A percentile compares a stretch with the other conserved stretches of the same genome.
Conservation (phyloP, 2,113 vertebrate species). For the Maylandia zebra region DNA sequence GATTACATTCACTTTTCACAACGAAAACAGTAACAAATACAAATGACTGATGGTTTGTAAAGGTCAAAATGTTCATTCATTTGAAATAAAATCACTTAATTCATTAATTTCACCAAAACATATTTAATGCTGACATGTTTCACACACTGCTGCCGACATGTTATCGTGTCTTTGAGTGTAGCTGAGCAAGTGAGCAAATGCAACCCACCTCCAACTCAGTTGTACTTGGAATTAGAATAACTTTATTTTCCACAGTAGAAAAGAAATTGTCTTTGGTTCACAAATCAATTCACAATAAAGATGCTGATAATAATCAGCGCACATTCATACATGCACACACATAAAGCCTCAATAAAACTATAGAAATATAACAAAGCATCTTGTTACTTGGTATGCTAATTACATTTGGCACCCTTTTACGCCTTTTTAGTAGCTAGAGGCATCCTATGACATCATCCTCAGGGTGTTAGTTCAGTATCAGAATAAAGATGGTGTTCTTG, state of each 20-base stretch:
- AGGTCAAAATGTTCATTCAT: background rate
- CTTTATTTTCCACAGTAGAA: background rate
- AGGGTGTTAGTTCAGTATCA: background rate
- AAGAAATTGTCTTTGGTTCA: background rate
- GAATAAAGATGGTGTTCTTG: background rate
- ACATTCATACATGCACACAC: background rate
- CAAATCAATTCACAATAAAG: background rate
- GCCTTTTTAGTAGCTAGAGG: background rate
- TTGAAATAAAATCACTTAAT: background rate
- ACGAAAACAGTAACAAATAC: background rate
- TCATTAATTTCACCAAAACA: accelerated
- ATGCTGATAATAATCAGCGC: background rate
- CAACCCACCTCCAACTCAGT: background rate
- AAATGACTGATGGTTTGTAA: background rate
- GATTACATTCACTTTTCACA: background rate
- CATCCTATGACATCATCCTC: background rate
- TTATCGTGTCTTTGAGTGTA: background rate
- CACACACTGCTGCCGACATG: background rate
- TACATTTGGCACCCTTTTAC: background rate
- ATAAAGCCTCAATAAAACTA: background rate
- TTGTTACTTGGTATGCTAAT: background rate
- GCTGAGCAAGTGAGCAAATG: background rate
- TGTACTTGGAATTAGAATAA: background rate
- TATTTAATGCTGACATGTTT: background rate
- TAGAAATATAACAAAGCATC: background rate